Percentiles rank a stretch among this genome's conserved stretches.
Evolutionary conservation across 2,113 vertebrate genomes (phyloP).

Genomic region (Lota lota): DNA sequence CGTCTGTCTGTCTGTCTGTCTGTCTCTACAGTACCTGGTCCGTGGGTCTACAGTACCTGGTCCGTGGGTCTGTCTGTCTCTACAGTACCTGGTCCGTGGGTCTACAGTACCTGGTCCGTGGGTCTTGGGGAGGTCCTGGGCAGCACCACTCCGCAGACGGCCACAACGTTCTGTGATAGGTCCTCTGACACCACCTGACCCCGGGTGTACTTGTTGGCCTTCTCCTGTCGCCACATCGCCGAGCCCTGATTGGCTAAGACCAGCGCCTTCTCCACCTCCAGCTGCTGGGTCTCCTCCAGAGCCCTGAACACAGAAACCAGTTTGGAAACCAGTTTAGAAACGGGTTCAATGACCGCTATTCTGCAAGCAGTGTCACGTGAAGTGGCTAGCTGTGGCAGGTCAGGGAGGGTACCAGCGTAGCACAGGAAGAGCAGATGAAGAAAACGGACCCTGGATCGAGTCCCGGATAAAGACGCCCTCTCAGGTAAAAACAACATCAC

Average conservation of each 20-base stretch:
- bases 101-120: constrained; percentile 69
- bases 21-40: too few relatives aligned
- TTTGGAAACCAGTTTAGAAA: too few relatives aligned
- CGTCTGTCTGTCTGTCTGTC: constrained; percentile 17
- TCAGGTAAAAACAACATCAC: too few relatives aligned
- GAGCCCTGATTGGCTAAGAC: constrained; percentile 83
- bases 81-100: too few relatives aligned
- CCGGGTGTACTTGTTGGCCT: constrained; percentile 68
- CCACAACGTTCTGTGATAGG: constrained; percentile 81
- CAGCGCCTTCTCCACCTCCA: constrained; percentile 85
- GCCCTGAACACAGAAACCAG: constrained; percentile 62
- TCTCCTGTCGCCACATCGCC: constrained; percentile 80
- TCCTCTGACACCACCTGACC: constrained; percentile 83
- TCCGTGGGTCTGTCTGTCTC: constrained; percentile 39
- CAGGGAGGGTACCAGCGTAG: too few relatives aligned
- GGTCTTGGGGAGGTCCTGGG: constrained; percentile 63
- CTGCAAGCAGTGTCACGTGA: too few relatives aligned
- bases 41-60: constrained; percentile 62
- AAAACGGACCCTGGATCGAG: too few relatives aligned
- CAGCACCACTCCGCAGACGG: constrained; percentile 87
- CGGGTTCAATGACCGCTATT: too few relatives aligned
- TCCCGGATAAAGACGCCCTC: too few relatives aligned
- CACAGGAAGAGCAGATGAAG: too few relatives aligned
- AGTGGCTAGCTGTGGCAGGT: too few relatives aligned
- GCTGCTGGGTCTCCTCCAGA: constrained; percentile 83